Evolutionary conservation across 2,797 vertebrate species (phyloP), one percentile per base, ranked within the genome.

Genomic region (Xiphophorus birchmanni): DNA sequence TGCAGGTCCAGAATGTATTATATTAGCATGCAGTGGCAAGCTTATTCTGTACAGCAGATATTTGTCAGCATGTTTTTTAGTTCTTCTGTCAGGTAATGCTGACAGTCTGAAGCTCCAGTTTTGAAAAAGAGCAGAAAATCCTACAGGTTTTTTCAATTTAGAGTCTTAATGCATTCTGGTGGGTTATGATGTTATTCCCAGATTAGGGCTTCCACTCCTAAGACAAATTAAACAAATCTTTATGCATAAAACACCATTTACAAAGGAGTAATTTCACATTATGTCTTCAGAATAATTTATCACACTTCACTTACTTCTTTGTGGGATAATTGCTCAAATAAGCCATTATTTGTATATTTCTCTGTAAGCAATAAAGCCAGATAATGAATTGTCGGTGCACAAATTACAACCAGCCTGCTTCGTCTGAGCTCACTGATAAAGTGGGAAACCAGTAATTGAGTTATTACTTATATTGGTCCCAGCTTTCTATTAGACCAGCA

Each of bases 381-480:
- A 79, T 80, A 75, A 89, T 78, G 54, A 78, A 87, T 83, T 84
- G 78, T 81, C 50, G 88, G 85, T 81, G 71, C 74, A 63, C 35
- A 86, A 79, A 79, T 77, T 82, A 54, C 75, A 77, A 44, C 56
- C 6, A 21, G 1, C 80, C 77, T 73, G 18, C 63, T 81, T 80
- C 84, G 56, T 88, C 26, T 80, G 37, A 77, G 83, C 75, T 83
- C 77, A 89, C 84, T 88, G 67, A 76, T 47, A 80, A 81, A 12
- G 60, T 81, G 69, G 54, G 56, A 84, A 84, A 88, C 82, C 47
- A 86, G 50, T 48, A 71, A 32, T 58, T 44, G 74, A 60, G 15
- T 21, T 83, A 8, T 18, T 40, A 58, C 65, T 73, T 79, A 83
- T 78, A 84, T 82, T 80, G 58, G 29, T 50, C 60, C 71, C 73